These are phyloP conservation scores for Sinocyclocheilus anshuiensis DNA, from an alignment of 2,113 vertebrate species.

Conservation along the genomic window DNA sequence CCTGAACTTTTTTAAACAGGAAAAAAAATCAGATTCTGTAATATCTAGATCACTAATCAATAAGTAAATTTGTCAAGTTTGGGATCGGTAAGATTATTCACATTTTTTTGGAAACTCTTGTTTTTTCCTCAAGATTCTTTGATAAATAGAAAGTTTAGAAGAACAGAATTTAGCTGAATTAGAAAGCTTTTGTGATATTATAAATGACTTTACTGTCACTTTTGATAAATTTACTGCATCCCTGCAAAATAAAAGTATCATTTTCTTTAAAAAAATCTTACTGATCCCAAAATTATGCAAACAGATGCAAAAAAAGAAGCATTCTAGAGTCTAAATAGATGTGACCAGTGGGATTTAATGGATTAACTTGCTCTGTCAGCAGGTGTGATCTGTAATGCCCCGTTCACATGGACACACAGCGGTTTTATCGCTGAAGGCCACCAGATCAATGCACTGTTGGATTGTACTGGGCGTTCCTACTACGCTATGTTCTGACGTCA, in stretches of 20 bases:
- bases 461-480: background rate
- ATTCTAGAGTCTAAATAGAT: background rate
- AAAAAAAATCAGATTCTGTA: background rate
- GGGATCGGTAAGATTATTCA: too few species aligned
- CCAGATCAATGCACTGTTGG: background rate
- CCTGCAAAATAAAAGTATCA: too few species aligned
- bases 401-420: background rate
- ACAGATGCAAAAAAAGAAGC: background rate
- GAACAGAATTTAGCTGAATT: too few species aligned
- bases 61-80: background rate
- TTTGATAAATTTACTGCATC: too few species aligned
- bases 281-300: background rate
- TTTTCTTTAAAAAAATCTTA: too few species aligned
- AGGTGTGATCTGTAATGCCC: constrained; percentile 25
- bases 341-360: background rate
- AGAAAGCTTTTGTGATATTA: too few species aligned
- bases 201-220: too few species aligned
- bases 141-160: background rate
- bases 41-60: background rate
- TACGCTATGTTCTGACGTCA: background rate
- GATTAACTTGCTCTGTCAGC: constrained; percentile 27
- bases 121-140: too few species aligned
- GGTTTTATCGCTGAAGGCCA: background rate
- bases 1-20: background rate
- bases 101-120: too few species aligned